Conservation (phyloP, 2,113 vertebrate genomes). For the Leuciscus idus region DNA sequence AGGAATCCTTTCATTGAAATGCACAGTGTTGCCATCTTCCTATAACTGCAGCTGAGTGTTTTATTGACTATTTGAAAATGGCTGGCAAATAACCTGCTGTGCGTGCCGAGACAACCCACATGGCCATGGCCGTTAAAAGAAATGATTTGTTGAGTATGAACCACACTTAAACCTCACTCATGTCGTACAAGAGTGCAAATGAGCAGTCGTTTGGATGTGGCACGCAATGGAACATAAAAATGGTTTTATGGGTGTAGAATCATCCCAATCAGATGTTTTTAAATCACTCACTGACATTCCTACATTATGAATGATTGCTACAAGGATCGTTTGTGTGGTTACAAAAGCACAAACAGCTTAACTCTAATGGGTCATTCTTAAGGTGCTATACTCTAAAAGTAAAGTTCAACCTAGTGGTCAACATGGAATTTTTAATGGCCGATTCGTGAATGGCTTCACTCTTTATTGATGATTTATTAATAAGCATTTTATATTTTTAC, state of each 20-base stretch:
- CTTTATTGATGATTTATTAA: too few species aligned
- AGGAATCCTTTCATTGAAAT: constrained; percentile 66
- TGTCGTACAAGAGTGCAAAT: constrained; percentile 64
- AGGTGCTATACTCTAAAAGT: background rate
- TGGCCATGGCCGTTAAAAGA: constrained; percentile 59
- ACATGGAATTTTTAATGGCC: background rate
- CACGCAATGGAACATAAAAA: constrained; percentile 62
- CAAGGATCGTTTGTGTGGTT: background rate
- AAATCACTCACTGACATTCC: constrained; percentile 62
- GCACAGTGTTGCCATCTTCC: constrained; percentile 62
- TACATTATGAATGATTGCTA: background rate
- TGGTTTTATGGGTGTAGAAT: constrained; percentile 67
- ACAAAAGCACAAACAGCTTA: background rate
- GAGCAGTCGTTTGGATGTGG: constrained; percentile 60
- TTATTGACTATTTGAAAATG: constrained; percentile 69
- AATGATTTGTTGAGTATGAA: constrained; percentile 67
- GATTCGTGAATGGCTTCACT: too few species aligned
- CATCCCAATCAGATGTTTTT: constrained; percentile 63
- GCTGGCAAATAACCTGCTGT: constrained; percentile 47
- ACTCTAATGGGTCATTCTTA: background rate
- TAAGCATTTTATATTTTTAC: too few species aligned
- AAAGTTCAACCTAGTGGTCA: background rate
- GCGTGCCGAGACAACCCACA: constrained; percentile 49
- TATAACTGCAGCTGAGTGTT: constrained; percentile 57
- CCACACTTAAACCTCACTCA: constrained; percentile 55